Conservation (phyloP, 2,113 vertebrate genomes). For the Mesoclemmys tuberculata region DNA sequence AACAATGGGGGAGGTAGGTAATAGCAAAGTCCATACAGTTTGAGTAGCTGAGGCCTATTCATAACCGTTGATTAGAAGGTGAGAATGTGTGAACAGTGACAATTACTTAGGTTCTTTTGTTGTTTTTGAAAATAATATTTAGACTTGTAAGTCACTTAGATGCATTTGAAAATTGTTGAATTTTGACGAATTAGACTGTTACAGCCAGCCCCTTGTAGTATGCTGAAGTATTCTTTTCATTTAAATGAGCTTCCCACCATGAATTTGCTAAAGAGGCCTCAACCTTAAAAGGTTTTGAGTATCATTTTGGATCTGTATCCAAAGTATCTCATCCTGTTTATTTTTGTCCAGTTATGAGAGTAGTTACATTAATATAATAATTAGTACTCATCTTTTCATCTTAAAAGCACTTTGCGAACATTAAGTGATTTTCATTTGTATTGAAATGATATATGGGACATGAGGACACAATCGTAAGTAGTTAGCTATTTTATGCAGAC, state of each 20-base stretch:
- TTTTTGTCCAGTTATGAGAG: constrained; percentile 34
- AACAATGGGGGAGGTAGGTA: no score
- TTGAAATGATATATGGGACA: neutral
- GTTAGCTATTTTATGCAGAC: neutral
- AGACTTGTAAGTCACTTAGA: neutral
- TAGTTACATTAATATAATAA: neutral
- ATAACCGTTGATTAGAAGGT: no score
- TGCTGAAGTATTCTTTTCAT: neutral
- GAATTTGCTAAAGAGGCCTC: neutral
- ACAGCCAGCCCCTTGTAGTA: neutral
- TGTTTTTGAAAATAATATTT: neutral
- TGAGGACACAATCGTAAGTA: neutral
- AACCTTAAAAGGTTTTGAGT: neutral
- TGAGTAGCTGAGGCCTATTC: no score
- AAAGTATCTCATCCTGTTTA: constrained; percentile 24
- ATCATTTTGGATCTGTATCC: constrained; percentile 5
- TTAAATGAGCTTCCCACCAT: neutral
- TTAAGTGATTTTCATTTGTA: constrained; percentile 27
- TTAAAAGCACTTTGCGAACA: neutral
- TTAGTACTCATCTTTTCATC: neutral
- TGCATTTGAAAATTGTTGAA: constrained; percentile 2
- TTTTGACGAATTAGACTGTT: constrained; percentile 1
- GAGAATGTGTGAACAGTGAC: no score
- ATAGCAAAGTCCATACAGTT: no score
- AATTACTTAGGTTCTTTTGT: no score